Evolutionary conservation across 2,797 vertebrate genomes (phyloP).

Genomic region (Pseudochirops corinnae): DNA sequence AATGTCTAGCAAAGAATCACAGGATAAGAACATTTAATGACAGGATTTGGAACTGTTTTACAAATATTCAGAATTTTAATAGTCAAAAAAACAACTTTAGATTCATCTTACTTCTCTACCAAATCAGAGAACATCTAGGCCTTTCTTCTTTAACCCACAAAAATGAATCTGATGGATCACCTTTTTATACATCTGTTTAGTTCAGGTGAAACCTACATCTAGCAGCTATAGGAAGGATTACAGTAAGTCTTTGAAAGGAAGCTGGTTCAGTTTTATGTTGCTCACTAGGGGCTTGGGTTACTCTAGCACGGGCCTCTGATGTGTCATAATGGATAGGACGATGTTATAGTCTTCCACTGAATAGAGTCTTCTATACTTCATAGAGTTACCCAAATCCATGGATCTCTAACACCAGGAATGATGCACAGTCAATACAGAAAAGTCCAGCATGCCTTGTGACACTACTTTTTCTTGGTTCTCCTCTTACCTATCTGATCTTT

Average conservation of each 20-base stretch:
- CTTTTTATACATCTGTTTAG: neutral
- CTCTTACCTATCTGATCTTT: neutral
- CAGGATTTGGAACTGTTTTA: constrained; percentile 19
- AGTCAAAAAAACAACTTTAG: neutral
- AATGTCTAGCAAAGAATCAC: neutral
- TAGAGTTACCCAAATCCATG: neutral
- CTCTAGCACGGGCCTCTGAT: neutral
- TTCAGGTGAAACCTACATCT: neutral
- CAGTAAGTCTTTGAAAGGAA: neutral
- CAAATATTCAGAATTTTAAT: constrained; percentile 42
- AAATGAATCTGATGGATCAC: neutral
- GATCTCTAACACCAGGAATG: neutral
- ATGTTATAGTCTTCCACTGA: neutral
- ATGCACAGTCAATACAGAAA: neutral
- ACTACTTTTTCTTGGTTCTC: neutral
- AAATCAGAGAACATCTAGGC: constrained; percentile 5
- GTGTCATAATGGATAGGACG: neutral
- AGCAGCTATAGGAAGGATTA: neutral
- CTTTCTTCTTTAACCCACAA: constrained; percentile 43
- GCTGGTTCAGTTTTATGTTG: neutral
- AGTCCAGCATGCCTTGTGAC: neutral
- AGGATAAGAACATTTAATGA: constrained; percentile 1
- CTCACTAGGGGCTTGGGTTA: neutral
- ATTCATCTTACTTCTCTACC: constrained; percentile 54
- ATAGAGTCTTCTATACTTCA: neutral